Evolutionary conservation across 2,113 vertebrate genomes (phyloP), one percentile per base, ranked within the genome.

Genomic region (Felis chaus): DNA sequence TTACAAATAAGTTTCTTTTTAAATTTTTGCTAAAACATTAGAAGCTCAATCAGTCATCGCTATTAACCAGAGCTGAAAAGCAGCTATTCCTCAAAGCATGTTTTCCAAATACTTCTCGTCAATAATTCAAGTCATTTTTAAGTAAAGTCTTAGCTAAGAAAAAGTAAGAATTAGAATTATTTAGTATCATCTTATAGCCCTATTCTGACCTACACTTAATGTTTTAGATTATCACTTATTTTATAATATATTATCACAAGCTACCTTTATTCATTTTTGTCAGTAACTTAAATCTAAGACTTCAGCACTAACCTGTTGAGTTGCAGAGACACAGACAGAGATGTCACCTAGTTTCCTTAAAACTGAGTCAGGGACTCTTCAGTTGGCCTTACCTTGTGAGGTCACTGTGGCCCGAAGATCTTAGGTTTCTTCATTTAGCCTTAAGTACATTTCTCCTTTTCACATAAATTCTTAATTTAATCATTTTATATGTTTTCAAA

Each of bases 41-140:
- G 9, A 65, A 80, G 9, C 57, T 91, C 87, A 36, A 1, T 16
- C 45, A 27, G 9, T 53, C 86, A 68, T 50, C 63, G 25, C 92
- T 85, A n/a, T 89, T 73, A 86, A 71, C 18, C 19, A 96, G 82
- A 89, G 45, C 15, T 41, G 18, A 93, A 36, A 48, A 90, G 53
- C 63, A 73, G 4, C 11, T n/a, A 80, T 29, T 97, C 45, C 21
- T 82, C 61, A 90, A 97, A 71, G 36, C 55, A 29, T 92, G 10
- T 66, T 81, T 13, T 4, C 65, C 50, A 6, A 48, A 55, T 95
- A 68, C 45, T 61, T 97, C 80, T 89, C 90, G 93, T 80, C 69
- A 96, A 93, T 50, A 61, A n/a, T 95, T 73, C 95, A 85, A 96
- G 39, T 81, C 73, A 65, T 91, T 95, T 95, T 87, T 76, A 63